phyloP scores from a whole-genome alignment of 2,888 invertebrate species.

The Eilema depressum region DNA sequence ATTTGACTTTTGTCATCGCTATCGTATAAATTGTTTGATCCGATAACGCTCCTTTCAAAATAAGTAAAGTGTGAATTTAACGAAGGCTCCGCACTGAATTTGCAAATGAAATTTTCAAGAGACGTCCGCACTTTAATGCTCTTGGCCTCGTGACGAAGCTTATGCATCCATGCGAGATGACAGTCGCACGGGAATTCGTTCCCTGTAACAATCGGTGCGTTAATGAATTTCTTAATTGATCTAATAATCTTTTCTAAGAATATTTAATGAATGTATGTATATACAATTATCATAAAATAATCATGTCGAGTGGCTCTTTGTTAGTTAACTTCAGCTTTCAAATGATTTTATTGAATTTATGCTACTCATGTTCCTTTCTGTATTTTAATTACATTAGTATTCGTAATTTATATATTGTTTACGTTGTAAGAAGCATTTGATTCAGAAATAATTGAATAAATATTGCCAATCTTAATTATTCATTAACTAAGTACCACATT shows the following conservation, averaged over 20 bases:
- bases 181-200: conserved; percentile 95
- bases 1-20: conserved; percentile 73
- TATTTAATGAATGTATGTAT: background rate
- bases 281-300: no score
- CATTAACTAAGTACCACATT: background rate
- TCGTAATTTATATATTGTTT: background rate
- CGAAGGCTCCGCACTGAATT: conserved; percentile 84
- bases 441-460: background rate
- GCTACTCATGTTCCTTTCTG: background rate
- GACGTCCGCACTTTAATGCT: conserved; percentile 90
- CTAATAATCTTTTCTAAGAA: conserved; percentile 54
- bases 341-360: background rate
- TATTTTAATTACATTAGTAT: no score
- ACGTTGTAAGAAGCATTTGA: background rate
- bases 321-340: background rate
- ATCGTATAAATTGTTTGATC: conserved; percentile 74
- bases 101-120: conserved; percentile 91
- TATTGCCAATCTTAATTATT: background rate
- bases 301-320: background rate
- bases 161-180: conserved; percentile 93
- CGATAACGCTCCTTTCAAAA: conserved; percentile 75
- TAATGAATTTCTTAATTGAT: conserved; percentile 66
- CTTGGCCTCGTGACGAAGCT: conserved; percentile 91
- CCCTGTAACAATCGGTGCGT: conserved; percentile 87
- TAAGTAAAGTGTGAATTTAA: conserved; percentile 78